Conservation (phyloP, 2,113 vertebrate species). For the Eulemur macaco region DNA sequence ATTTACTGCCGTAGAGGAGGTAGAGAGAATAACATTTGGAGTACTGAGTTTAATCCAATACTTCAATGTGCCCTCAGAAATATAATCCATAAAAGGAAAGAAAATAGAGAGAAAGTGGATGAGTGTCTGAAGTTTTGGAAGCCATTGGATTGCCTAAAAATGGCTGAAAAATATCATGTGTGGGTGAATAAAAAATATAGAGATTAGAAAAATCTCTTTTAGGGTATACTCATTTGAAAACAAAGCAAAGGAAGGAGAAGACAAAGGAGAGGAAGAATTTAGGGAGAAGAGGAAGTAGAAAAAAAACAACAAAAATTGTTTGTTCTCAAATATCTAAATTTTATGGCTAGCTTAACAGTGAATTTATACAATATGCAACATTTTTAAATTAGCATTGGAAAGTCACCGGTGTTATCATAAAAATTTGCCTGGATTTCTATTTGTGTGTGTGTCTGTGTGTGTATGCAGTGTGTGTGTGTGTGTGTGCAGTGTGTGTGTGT, state of each 20-base stretch:
- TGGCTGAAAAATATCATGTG: neutral
- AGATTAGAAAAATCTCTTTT: neutral
- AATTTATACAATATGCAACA: neutral
- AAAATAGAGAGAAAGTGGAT: neutral
- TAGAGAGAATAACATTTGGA: neutral
- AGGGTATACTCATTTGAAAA: neutral
- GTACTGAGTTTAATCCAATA: neutral
- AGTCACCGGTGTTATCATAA: neutral
- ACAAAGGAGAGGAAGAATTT: neutral
- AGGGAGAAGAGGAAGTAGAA: neutral
- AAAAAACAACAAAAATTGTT: neutral
- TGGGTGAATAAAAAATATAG: rapidly evolving
- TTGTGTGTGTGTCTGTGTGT: too few relatives aligned
- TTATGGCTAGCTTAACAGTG: neutral
- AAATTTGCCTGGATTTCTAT: neutral
- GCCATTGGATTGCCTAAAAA: neutral
- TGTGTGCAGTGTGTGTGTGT: too few relatives aligned
- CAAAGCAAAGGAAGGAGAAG: neutral
- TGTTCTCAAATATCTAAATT: neutral
- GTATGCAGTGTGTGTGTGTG: too few relatives aligned
- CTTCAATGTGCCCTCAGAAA: neutral
- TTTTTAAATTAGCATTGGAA: neutral
- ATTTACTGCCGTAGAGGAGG: neutral
- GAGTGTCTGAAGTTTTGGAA: neutral
- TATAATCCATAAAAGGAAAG: neutral